These are phyloP conservation scores for Atrichornis clamosus DNA, from an alignment of 2,113 vertebrate species.

Conservation along the genomic window DNA sequence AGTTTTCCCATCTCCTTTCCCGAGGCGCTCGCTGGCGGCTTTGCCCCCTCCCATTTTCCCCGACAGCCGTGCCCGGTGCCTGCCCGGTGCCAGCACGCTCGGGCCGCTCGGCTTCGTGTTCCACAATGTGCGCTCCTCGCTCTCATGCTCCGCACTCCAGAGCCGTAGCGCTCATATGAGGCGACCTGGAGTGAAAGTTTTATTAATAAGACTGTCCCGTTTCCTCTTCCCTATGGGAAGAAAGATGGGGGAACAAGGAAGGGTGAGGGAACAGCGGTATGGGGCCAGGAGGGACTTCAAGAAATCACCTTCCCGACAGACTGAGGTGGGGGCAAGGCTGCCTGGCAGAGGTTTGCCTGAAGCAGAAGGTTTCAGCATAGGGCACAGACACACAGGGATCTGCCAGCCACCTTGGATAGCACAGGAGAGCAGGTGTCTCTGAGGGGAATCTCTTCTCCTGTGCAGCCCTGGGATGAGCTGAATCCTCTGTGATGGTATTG, in stretches of 20 bases:
- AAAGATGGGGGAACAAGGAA: background rate
- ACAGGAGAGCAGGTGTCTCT: background rate
- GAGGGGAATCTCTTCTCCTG: background rate
- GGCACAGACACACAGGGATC: fast-evolving
- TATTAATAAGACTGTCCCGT: background rate
- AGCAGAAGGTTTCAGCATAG: background rate
- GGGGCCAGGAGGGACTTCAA: fast-evolving
- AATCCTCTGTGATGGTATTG: fast-evolving
- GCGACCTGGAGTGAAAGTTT: background rate
- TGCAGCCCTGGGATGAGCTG: background rate
- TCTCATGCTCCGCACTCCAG: fast-evolving
- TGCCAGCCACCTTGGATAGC: background rate
- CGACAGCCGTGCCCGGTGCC: fast-evolving
- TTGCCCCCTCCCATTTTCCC: background rate
- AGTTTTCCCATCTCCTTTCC: background rate
- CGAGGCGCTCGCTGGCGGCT: fast-evolving
- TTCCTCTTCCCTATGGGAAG: background rate
- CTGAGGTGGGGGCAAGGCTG: background rate
- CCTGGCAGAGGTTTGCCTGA: background rate
- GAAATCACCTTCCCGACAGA: background rate
- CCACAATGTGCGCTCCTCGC: fast-evolving
- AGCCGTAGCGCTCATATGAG: fast-evolving
- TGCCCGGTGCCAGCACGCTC: fast-evolving
- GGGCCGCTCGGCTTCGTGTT: background rate
- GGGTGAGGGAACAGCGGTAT: background rate